Conservation (phyloP, 2,797 vertebrate species). For the Clarias platycephalus region DNA sequence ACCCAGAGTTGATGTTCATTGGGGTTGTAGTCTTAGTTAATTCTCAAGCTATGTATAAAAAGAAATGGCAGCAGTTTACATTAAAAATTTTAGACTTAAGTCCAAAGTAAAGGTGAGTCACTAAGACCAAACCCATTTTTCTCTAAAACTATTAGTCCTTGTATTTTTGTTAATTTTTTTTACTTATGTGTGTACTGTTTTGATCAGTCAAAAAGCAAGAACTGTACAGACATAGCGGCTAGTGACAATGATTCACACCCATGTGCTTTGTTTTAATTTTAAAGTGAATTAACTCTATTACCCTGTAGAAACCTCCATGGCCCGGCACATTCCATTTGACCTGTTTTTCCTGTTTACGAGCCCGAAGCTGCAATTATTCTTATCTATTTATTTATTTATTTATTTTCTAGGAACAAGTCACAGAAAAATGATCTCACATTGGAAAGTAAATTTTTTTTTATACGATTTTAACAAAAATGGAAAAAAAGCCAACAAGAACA, state of each 20-base stretch:
- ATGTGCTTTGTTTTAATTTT: background rate
- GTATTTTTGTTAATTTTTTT: background rate
- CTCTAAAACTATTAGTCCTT: background rate
- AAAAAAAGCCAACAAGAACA: no score
- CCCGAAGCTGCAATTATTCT: background rate
- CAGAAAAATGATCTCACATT: background rate
- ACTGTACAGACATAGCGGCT: background rate
- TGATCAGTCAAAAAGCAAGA: background rate
- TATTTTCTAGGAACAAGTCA: background rate
- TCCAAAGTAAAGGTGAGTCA: background rate
- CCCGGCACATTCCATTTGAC: background rate
- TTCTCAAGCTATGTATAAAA: background rate
- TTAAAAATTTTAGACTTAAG: background rate
- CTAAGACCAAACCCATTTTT: background rate
- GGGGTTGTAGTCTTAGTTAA: no score
- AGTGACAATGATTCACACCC: background rate
- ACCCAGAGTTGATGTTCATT: background rate
- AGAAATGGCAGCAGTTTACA: background rate
- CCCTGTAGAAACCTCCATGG: background rate
- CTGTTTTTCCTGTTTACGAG: background rate
- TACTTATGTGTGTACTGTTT: background rate
- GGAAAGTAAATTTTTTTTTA: background rate
- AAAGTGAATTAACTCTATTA: background rate
- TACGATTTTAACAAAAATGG: no score
- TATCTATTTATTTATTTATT: background rate